A percentile compares a stretch with the other conserved stretches of the same genome.
Conservation (phyloP, 2,113 vertebrate species). For the Copsychus sechellarum region DNA sequence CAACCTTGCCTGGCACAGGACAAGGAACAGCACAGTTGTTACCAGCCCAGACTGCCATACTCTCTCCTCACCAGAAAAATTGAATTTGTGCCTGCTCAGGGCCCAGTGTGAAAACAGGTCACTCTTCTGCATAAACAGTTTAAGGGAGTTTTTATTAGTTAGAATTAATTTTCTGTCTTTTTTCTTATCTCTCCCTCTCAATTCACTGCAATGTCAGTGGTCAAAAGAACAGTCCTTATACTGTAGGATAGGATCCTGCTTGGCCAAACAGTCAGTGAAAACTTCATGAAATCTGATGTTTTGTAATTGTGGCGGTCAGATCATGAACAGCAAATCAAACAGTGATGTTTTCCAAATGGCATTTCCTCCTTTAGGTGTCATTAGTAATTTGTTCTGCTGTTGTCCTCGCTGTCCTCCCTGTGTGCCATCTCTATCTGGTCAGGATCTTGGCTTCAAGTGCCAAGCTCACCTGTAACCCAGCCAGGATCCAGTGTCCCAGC, state of each 20-base stretch:
- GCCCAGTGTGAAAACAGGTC: not conserved
- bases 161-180: not conserved
- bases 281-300: conserved; percentile 17
- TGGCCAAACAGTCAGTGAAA: not conserved
- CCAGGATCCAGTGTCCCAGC: conserved; percentile 51
- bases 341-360: not conserved
- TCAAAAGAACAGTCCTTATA: not conserved
- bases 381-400: conserved; percentile 65
- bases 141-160: not conserved
- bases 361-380: conserved; percentile 63
- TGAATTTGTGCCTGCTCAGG: not conserved
- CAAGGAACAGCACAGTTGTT: not conserved
- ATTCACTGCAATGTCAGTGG: not conserved
- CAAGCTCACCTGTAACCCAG: conserved; percentile 56
- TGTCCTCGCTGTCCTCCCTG: conserved; percentile 54
- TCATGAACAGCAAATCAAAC: not conserved
- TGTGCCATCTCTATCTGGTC: conserved; percentile 53
- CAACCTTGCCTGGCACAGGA: not conserved
- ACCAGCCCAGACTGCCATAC: not conserved
- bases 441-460: conserved; percentile 46
- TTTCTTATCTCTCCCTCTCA: not conserved
- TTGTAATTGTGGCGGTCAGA: not conserved
- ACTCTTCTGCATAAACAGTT: not conserved
- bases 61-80: not conserved
- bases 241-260: not conserved